Percentiles rank a stretch among this genome's conserved stretches.
Evolutionary conservation across 30 jellyfish, hydroid and myxozoan genomes (phyloP).

Genomic region (Chrysaora quinquecirrha): DNA sequence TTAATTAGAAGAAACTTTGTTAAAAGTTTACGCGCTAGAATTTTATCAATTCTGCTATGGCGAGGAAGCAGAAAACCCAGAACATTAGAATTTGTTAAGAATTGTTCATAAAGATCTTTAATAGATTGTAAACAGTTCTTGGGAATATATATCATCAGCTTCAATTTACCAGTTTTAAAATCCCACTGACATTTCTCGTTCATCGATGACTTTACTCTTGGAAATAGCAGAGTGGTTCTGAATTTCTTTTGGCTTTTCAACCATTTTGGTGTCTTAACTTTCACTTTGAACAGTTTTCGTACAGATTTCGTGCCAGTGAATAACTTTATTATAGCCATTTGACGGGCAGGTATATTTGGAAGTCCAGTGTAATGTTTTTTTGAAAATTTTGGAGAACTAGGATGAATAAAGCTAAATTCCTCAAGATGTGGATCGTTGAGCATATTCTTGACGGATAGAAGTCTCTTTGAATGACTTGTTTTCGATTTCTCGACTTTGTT

Average conservation of each 20-base stretch:
- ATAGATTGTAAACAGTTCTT: not conserved
- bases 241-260: not conserved
- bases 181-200: not conserved
- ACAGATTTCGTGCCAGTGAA: not conserved
- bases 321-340: not conserved
- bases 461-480: not conserved
- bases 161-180: not conserved
- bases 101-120: not conserved
- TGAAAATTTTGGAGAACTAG: not conserved
- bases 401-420: not conserved
- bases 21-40: not conserved
- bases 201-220: not conserved
- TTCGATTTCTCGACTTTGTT: too few species aligned
- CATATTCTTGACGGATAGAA: not conserved
- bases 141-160: not conserved
- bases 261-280: not conserved
- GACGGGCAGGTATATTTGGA: not conserved
- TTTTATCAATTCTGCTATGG: not conserved
- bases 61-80: not conserved
- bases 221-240: not conserved
- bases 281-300: not conserved
- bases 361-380: not conserved
- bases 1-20: too few species aligned
- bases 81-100: not conserved
- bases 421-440: not conserved